Evolutionary conservation across 2,888 invertebrate species (phyloP).

Genomic region (Marasmarcha lunaedactyla): DNA sequence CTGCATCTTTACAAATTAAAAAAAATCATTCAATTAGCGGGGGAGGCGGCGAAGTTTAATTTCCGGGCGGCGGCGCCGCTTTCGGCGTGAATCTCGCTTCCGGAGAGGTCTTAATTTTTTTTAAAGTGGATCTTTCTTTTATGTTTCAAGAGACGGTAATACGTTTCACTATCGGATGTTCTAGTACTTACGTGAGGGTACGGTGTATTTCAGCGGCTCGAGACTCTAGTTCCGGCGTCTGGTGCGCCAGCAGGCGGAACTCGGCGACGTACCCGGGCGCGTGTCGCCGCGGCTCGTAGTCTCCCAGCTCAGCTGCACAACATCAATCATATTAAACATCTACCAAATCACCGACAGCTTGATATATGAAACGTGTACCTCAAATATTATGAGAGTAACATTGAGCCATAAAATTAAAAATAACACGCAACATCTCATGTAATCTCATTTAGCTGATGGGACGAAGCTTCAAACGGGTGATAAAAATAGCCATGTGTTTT

Average conservation of each 20-base stretch:
- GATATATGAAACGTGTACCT: neutral
- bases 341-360: neutral
- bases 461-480: slow-evolving; percentile 33
- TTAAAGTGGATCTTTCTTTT: slow-evolving; percentile 25
- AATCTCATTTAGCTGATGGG: slow-evolving; percentile 32
- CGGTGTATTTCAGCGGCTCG: slow-evolving; percentile 91
- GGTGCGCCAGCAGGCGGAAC: slow-evolving; percentile 92
- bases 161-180: slow-evolving; percentile 20
- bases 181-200: slow-evolving; percentile 80
- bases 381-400: slow-evolving; percentile 9
- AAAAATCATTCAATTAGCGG: slow-evolving; percentile 61
- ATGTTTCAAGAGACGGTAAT: slow-evolving; percentile 15
- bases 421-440: slow-evolving; percentile 28
- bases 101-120: slow-evolving; percentile 44
- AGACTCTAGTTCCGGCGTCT: slow-evolving; percentile 90
- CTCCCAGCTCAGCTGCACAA: slow-evolving; percentile 89
- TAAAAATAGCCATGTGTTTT: slow-evolving; percentile 33
- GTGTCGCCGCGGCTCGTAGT: slow-evolving; percentile 91
- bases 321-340: slow-evolving; percentile 6
- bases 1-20: slow-evolving; percentile 61
- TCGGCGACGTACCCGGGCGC: slow-evolving; percentile 93
- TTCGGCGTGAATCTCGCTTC: slow-evolving; percentile 39
- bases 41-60: slow-evolving; percentile 54
- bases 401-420: slow-evolving; percentile 24
- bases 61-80: slow-evolving; percentile 41